phyloP scores from a whole-genome alignment of 1,140 invertebrate genomes.

The Pteromalus puparum region DNA sequence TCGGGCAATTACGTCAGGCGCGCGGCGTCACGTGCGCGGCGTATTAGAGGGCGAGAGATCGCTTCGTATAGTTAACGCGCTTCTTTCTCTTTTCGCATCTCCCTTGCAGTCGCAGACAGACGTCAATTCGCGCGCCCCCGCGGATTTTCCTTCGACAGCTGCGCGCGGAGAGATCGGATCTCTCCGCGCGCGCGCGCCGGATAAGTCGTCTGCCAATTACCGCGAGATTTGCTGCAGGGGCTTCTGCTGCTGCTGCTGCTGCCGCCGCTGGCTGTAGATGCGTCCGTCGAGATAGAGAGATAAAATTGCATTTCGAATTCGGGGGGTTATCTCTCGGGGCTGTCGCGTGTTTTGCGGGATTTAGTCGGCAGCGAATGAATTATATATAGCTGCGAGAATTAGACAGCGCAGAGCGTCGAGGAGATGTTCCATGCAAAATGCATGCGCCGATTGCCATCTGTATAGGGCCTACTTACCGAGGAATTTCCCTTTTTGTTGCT shows the following conservation, averaged over 20 bases:
- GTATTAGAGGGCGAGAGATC: constrained; percentile 61
- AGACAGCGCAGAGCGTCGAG: background rate
- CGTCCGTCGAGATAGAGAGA: background rate
- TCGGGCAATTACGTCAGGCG: constrained; percentile 61
- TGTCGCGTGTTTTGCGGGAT: background rate
- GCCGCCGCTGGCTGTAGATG: background rate
- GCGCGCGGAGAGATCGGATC: background rate
- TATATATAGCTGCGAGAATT: background rate
- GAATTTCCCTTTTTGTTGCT: too few species aligned
- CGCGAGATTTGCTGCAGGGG: constrained; percentile 37
- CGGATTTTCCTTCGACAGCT: constrained; percentile 57
- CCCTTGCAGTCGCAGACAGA: background rate
- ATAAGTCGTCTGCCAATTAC: constrained; percentile 61
- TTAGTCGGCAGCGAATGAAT: background rate
- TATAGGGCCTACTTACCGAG: background rate
- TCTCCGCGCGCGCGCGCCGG: constrained; percentile 35
- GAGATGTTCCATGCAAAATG: background rate
- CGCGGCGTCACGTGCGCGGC: constrained; percentile 66
- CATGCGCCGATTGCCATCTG: background rate
- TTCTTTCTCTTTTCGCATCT: background rate
- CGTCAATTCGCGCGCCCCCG: constrained; percentile 4
- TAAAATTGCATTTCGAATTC: constrained; percentile 33
- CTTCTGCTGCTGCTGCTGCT: background rate
- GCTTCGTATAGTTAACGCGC: constrained; percentile 56
- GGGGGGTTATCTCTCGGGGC: background rate